These are phyloP conservation scores for Meloidogyne chitwoodi DNA, from an alignment of 1,140 invertebrate species.

Conservation along the genomic window DNA sequence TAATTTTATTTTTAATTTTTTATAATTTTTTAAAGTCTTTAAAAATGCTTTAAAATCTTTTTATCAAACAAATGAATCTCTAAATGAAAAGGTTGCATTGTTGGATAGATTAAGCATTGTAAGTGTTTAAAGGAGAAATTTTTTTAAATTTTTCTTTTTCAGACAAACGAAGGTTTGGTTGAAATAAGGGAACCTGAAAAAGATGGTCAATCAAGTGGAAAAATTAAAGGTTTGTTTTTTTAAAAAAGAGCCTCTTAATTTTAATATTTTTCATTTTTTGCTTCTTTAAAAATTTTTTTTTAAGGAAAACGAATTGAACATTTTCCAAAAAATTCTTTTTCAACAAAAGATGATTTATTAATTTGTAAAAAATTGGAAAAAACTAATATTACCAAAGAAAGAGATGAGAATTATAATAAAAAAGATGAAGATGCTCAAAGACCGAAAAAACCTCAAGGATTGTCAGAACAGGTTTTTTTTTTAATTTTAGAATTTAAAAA, in stretches of 20 bases:
- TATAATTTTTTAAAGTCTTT: not conserved
- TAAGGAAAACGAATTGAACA: conserved; percentile 9
- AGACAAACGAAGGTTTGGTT: conserved; percentile 2
- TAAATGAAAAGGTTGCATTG: conserved; percentile 9
- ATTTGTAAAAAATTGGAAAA: not conserved
- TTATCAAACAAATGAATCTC: conserved; percentile 8
- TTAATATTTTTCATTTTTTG: too few relatives aligned
- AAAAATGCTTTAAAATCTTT: not conserved
- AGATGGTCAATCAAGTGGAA: not conserved
- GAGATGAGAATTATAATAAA: not conserved
- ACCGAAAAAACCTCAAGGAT: not conserved
- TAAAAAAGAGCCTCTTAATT: too few relatives aligned
- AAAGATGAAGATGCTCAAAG: not conserved
- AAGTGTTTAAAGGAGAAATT: not conserved
- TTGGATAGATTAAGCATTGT: not conserved
- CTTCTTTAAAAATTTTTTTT: too few relatives aligned
- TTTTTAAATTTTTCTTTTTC: conserved; percentile 3
- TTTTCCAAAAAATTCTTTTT: not conserved
- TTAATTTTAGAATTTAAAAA: conserved; percentile 4
- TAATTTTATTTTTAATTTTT: conserved; percentile 8
- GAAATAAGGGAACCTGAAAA: not conserved
- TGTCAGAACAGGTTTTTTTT: conserved; percentile 15
- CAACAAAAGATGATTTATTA: not conserved
- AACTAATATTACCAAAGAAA: too few relatives aligned
- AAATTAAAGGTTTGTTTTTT: conserved; percentile 1